Conservation (phyloP, 2,113 vertebrate species). For the Phalacrocorax brasilianus region DNA sequence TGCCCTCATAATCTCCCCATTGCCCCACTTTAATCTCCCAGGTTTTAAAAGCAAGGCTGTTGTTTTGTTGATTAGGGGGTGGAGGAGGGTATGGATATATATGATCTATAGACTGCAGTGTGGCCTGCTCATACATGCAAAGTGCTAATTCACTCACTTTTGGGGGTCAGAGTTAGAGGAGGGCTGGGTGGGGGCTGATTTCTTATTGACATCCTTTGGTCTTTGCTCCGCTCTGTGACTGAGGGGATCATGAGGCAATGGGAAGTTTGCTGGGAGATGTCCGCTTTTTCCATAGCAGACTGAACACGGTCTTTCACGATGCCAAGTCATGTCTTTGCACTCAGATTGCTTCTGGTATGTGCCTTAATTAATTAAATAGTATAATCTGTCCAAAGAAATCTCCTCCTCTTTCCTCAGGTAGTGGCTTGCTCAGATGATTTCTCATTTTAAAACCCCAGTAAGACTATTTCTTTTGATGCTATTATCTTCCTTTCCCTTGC, state of each 20-base stretch:
- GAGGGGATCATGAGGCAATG: rapidly evolving
- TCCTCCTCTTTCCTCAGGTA: neutral
- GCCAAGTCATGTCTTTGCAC: neutral
- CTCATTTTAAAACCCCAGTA: neutral
- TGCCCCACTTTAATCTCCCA: neutral
- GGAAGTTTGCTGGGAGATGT: neutral
- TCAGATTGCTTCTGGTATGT: neutral
- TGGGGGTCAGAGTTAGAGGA: neutral
- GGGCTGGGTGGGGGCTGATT: neutral
- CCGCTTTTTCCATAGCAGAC: neutral
- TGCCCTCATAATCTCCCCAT: neutral
- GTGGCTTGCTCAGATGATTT: neutral
- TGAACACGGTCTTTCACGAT: neutral
- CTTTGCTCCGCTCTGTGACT: neutral
- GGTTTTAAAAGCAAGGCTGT: neutral
- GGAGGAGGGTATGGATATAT: neutral
- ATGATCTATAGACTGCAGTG: neutral
- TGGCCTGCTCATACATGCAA: neutral
- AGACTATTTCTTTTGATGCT: neutral
- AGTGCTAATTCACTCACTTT: neutral
- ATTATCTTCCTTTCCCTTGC: neutral
- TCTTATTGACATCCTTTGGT: rapidly evolving
- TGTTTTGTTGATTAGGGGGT: neutral
- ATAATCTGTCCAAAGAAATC: neutral
- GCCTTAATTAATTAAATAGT: neutral